Conservation (phyloP, 1,140 invertebrate genomes). For the Gonioctena quinquepunctata region DNA sequence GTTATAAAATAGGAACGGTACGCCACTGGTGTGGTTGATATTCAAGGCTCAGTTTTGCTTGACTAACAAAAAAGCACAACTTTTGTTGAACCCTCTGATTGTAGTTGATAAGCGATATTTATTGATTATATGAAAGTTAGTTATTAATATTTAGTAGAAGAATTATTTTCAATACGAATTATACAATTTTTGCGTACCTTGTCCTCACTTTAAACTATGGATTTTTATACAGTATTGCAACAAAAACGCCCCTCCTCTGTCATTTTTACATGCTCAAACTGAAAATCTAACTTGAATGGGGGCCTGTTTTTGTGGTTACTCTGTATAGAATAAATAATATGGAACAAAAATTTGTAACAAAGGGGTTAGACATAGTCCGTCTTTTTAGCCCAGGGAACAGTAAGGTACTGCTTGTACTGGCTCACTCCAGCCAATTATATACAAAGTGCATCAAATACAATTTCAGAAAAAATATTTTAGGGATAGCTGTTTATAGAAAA, state of each 20-base stretch:
- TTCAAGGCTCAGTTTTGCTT: conserved; percentile 18
- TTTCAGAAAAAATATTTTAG: conserved; percentile 2
- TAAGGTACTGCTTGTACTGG: conserved; percentile 12
- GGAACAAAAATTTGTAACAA: conserved; percentile 8
- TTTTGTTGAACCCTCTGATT: conserved; percentile 29
- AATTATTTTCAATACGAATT: conserved; percentile 33
- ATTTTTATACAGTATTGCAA: neutral
- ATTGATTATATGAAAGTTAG: conserved; percentile 24
- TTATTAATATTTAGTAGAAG: conserved; percentile 9
- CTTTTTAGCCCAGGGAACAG: conserved; percentile 3
- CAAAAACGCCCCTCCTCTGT: neutral
- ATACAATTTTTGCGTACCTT: conserved; percentile 30
- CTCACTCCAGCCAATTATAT: conserved; percentile 15
- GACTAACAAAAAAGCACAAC: conserved; percentile 14
- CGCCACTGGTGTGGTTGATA: conserved; percentile 20
- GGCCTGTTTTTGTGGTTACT: neutral
- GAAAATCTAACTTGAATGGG: neutral
- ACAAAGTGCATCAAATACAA: conserved; percentile 1
- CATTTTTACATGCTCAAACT: neutral
- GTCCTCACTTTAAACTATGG: conserved; percentile 7
- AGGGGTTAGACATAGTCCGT: neutral
- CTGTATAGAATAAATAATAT: neutral
- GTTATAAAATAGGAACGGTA: conserved; percentile 2
- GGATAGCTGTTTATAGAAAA: conserved; percentile 8
- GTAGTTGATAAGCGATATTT: conserved; percentile 24